Conservation (phyloP, 2,888 invertebrate genomes). For the Sceliomorpha sp. region DNA sequence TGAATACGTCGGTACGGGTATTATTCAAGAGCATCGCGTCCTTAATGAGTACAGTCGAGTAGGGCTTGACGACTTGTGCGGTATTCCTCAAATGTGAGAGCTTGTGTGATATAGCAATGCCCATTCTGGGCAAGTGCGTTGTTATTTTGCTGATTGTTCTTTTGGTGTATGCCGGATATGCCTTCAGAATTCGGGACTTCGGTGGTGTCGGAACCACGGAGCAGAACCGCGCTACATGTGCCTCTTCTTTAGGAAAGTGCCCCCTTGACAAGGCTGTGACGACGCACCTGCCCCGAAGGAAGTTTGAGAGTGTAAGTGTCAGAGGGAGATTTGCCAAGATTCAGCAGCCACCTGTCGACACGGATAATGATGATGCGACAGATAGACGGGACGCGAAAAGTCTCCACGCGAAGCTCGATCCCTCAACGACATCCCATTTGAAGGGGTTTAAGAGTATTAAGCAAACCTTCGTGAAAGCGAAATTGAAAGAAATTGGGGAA, state of each 20-base stretch:
- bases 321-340: conserved; percentile 60
- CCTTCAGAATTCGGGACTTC: conserved; percentile 72
- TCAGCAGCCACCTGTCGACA: conserved; percentile 67
- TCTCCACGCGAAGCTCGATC: too few species aligned
- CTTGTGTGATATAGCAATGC: conserved; percentile 69
- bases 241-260: conserved; percentile 63
- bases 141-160: conserved; percentile 63
- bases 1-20: too few species aligned
- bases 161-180: conserved; percentile 66
- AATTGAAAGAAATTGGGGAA: too few species aligned
- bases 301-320: conserved; percentile 59
- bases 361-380: conserved; percentile 40
- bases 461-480: too few species aligned
- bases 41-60: too few species aligned
- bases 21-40: background rate
- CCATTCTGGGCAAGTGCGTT: conserved; percentile 70
- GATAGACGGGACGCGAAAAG: too few species aligned
- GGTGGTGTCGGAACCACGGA: conserved; percentile 37
- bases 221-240: conserved; percentile 55
- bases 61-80: conserved; percentile 6
- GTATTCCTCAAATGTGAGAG: conserved; percentile 64
- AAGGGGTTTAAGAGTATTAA: too few species aligned
- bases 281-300: conserved; percentile 43
- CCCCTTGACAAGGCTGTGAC: conserved; percentile 48
- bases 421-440: too few species aligned